Conservation (phyloP, 2,888 invertebrate species). For the Tupiocoris notatus region DNA sequence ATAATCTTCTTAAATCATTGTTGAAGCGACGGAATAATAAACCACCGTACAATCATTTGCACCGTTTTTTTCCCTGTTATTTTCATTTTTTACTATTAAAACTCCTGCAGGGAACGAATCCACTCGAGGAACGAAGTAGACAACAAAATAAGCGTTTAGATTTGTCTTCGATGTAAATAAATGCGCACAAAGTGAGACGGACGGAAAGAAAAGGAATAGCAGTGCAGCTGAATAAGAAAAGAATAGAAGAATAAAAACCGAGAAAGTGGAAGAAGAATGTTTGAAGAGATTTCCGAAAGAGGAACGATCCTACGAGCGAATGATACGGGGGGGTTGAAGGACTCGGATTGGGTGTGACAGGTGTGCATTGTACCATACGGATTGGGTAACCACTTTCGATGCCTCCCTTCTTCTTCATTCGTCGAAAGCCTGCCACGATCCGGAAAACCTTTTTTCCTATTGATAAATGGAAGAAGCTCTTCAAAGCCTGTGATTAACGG, state of each 20-base stretch:
- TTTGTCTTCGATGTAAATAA: too few species aligned
- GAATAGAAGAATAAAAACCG: not conserved
- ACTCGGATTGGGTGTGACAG: constrained; percentile 41
- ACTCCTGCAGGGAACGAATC: too few species aligned
- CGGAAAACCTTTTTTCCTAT: constrained; percentile 29
- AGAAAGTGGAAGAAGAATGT: constrained; percentile 20
- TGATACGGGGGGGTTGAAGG: constrained; percentile 30
- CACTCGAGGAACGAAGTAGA: too few species aligned
- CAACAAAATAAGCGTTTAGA: too few species aligned
- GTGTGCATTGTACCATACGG: constrained; percentile 41
- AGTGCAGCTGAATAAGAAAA: too few species aligned
- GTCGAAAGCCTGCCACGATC: not conserved
- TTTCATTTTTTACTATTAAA: too few species aligned
- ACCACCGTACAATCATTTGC: too few species aligned
- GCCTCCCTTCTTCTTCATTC: constrained; percentile 3
- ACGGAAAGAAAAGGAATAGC: too few species aligned
- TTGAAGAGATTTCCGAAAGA: constrained; percentile 23
- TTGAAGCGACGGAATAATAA: too few species aligned
- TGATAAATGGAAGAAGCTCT: constrained; percentile 34
- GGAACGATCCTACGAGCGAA: constrained; percentile 35
- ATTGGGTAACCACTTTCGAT: constrained; percentile 39
- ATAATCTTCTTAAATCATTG: too few species aligned
- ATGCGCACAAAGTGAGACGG: too few species aligned
- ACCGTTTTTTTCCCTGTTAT: too few species aligned
- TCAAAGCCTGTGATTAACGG: constrained; percentile 33